Base-by-base conservation (phyloP, 2,888 invertebrate genomes). In the Sericinus montela region DNA sequence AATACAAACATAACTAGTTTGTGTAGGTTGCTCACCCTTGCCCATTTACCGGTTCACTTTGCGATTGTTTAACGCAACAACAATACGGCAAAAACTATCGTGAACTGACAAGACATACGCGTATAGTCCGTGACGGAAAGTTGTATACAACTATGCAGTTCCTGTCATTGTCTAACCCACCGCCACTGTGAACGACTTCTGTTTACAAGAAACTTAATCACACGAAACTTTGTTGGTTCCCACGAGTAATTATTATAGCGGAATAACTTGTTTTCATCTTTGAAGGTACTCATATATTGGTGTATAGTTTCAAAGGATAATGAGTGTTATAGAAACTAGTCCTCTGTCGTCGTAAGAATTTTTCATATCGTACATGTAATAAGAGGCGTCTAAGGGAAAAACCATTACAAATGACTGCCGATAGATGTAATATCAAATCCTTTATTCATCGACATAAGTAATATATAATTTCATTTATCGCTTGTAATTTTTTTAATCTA, bases 141-240 rank as follows among this genome's bases (percentile, higher is more conserved):
- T 60, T 61, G n/a, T n/a, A n/a, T n/a, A 77, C 70, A 77, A 79
- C 63, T 55, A 67, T 65, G 55, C 56, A 63, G 78, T 83, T 83
- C 84, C 83, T 81, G 75, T 66, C 73, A 80, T 84, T 83, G 84
- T 81, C 59, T 73, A 62, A 62, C 48, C 62, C 58, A 52, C 56
- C 57, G 63, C 66, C 70, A 68, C 72, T 66, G 66, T 72, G 70
- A 73, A 75, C 67, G 63, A 66, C 64, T 65, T 60, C 60, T 59
- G 57, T 67, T 67, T 62, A 58, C 66, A 63, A 57, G 58, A 45
- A 59, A 58, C 53, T 62, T 58, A 55, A 61, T 56, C 56, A 58
- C 64, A 60, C 58, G 64, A 62, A 66, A 65, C 57, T 55, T 49
- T 54, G 56, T 47, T 35, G 45, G 60, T 75, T 79, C 79, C 67